Evolutionary conservation across 2,797 vertebrate species (phyloP), one percentile per base, ranked within the genome.

Genomic region (Acanthiza pusilla): DNA sequence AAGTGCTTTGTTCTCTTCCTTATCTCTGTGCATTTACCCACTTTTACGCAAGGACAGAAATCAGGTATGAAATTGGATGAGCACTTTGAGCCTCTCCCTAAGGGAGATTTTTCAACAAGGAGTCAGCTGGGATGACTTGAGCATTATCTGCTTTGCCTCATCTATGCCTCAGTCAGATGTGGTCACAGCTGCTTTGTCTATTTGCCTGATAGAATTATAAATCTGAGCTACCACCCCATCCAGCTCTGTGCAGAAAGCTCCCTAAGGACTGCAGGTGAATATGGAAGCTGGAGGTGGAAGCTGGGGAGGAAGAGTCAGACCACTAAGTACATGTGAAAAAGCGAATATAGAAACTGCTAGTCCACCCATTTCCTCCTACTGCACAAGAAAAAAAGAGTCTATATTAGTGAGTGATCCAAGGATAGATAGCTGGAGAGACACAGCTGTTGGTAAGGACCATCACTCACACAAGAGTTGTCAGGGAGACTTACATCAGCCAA

Each of bases 181-280:
- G 12, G 23, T 61, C 51, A 36, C 36, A 73, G 60, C 10, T 84
- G 9, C 26, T 48, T 83, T 75, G 17, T 22, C 38, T 72, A 14
- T 71, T 74, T 51, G 11, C 14, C 62, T 74, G 66, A 54, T 7
- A 85, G 60, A 85, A 40, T 60, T 27, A 42, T 16, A 71, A 74
- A 67, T 50, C 4, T 66, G 43, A 89, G 73, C 26, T 75, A n/a
- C 20, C 43, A 54, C 4, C 4, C 0, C 0, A 58, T 50, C 30
- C 53, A 88, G 40, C 5, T 75, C 51, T 53, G 26, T 61, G 30
- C 15, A 77, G 43, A n/a, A 17, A 45, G 5, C 13, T 89, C 34
- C 57, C 51, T 14, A 34, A 57, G 57, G 36, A 66, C 27, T 1
- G 2, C 66, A 89, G 9, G 29, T 67, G 53, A 51, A 66, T 11